Base-by-base conservation (phyloP, 2,888 invertebrate genomes). In the Trissolcus japonicus region DNA sequence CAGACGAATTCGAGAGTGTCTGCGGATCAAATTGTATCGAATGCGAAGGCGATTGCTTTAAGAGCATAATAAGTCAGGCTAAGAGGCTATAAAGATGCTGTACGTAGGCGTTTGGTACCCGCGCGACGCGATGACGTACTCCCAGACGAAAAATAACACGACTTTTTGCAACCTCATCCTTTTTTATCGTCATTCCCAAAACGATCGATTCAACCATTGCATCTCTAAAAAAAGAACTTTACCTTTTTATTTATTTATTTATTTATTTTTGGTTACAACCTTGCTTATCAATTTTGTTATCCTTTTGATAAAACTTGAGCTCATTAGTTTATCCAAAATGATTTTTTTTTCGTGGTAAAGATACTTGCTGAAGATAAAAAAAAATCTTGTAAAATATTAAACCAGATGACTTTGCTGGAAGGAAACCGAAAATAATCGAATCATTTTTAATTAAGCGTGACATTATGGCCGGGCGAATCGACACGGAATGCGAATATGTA, bases 401-500 rank as follows among this genome's bases (percentile, higher is more conserved):
- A 46, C 7, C 14, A 6, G n/a, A 6, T 46, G 16, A 16, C 14
- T 46, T 9, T 14, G 11, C 46, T 16, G 46, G 14, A 46, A 14
- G 16, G n/a, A 46, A 16, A 46, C 14, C n/a, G 14, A 6, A 14
- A 46, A 46, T 25, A 46, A 46, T 11, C 16, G 16, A 46, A 46
- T 46, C 1, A 46, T 46, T 46, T 46, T n/a, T 46, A 46, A 35
- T 35, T 46, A 16, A 46, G 46, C 46, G 4, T 46, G 16, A 46
- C 16, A 46, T 46, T 46, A 35, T 17, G 7, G 16, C 13, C 25
- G 16, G 40, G 0, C 55, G 21, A 63, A 71, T 50, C 11, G 25
- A 60, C 56, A 55, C 53, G 40, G 62, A 72, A 51, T 40, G 65
- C 54, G 65, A 62, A 75, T 78, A 59, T 61, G 73, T 72, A 67